phyloP scores from a whole-genome alignment of 2,888 invertebrate species.

The Watsonalla cultraria region DNA sequence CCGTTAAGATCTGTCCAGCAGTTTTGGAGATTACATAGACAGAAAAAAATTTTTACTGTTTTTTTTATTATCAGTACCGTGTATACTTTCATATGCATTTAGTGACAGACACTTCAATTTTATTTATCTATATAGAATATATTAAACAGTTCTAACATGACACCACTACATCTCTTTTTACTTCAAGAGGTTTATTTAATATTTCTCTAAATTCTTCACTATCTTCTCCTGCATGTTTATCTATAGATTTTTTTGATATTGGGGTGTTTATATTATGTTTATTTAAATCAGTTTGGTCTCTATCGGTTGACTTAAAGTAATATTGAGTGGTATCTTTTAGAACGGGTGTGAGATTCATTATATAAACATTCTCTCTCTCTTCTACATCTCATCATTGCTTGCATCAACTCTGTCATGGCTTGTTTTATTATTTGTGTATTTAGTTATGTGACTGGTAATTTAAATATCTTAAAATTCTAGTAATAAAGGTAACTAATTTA shows the following conservation, averaged over 20 bases:
- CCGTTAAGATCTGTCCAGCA: too few species aligned
- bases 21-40: too few species aligned
- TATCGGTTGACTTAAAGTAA: background rate
- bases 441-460: background rate
- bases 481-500: background rate
- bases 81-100: too few species aligned
- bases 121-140: too few species aligned
- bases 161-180: background rate
- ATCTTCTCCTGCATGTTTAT: background rate
- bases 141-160: background rate
- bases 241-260: background rate
- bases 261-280: background rate
- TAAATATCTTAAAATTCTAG: background rate
- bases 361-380: background rate
- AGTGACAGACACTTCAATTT: too few species aligned
- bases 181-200: background rate
- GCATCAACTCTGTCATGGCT: slow-evolving; percentile 9
- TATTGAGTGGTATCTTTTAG: background rate
- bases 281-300: slow-evolving; percentile 1
- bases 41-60: too few species aligned
- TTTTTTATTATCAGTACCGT: too few species aligned
- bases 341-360: slow-evolving; percentile 1
- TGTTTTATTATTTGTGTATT: slow-evolving; percentile 1
- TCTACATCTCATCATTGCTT: slow-evolving; percentile 10
- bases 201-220: background rate